Percentiles rank a stretch among this genome's conserved stretches.
Evolutionary conservation across 2,797 vertebrate genomes (phyloP).

Genomic region (Rhynchotus rufescens): DNA sequence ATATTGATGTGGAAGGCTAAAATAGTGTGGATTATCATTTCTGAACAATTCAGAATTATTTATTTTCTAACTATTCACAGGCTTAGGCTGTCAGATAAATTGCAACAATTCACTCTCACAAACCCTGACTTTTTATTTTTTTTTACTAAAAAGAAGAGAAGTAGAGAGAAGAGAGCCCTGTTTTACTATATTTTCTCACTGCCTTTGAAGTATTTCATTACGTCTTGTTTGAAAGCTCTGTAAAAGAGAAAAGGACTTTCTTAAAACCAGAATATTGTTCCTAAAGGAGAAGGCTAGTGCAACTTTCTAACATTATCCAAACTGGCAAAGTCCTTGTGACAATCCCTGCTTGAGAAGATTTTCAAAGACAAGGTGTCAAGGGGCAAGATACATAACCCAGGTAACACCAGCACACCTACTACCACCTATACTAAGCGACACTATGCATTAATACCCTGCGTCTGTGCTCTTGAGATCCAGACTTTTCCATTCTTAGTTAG

Average conservation of each 20-base stretch:
- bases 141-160: neutral
- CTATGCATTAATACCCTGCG: neutral
- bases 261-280: neutral
- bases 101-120: neutral
- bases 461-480: neutral
- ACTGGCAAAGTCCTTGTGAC: neutral
- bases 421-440: neutral
- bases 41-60: neutral
- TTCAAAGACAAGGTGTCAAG: neutral
- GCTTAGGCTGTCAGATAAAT: neutral
- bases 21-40: neutral
- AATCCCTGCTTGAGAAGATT: neutral
- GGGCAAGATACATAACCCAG: neutral
- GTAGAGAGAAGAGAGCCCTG: neutral
- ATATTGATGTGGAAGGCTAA: neutral
- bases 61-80: neutral
- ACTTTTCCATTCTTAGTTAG: neutral
- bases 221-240: neutral
- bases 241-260: neutral
- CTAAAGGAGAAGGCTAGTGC: neutral
- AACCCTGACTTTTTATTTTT: neutral
- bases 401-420: neutral
- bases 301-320: neutral
- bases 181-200: neutral
- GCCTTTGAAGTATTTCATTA: neutral